Percentiles rank a stretch among this genome's conserved stretches.
Conservation (phyloP, 2,113 vertebrate species). For the Semnornis frantzii region DNA sequence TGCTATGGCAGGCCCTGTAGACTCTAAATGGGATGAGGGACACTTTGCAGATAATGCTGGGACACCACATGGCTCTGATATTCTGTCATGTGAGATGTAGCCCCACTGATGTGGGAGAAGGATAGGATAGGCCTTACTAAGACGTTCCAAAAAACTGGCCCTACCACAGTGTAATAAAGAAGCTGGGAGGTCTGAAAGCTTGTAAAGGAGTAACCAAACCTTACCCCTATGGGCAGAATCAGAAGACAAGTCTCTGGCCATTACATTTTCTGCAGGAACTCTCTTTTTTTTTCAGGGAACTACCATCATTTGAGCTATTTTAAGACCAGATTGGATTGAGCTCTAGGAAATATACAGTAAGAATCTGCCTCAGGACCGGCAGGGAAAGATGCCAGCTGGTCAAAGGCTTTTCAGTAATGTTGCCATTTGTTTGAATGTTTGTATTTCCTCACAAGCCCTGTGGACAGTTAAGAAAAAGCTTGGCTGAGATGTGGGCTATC, state of each 20-base stretch:
- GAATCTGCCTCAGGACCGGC: constrained; percentile 36
- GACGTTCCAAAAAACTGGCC: background rate
- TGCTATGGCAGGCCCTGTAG: background rate
- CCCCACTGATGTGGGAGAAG: background rate
- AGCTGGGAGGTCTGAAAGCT: background rate
- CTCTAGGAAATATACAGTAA: constrained; percentile 56
- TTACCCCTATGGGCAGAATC: background rate
- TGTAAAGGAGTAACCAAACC: background rate
- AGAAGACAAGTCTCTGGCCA: background rate
- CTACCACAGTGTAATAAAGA: background rate
- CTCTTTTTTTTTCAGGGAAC: constrained; percentile 20
- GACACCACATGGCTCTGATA: background rate
- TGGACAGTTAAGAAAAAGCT: constrained; percentile 74
- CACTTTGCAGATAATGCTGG: background rate
- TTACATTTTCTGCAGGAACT: background rate
- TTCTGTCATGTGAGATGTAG: background rate
- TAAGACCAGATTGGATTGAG: background rate
- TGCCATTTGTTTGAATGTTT: background rate
- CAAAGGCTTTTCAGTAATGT: constrained; percentile 47
- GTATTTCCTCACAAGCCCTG: constrained; percentile 56
- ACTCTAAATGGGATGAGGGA: background rate
- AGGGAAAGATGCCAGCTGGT: constrained; percentile 40
- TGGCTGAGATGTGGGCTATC: constrained; percentile 63
- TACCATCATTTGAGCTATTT: constrained; percentile 30
- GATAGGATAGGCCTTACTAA: background rate